Conservation (phyloP, 2,888 invertebrate genomes). For the Drosophila helvetica region DNA sequence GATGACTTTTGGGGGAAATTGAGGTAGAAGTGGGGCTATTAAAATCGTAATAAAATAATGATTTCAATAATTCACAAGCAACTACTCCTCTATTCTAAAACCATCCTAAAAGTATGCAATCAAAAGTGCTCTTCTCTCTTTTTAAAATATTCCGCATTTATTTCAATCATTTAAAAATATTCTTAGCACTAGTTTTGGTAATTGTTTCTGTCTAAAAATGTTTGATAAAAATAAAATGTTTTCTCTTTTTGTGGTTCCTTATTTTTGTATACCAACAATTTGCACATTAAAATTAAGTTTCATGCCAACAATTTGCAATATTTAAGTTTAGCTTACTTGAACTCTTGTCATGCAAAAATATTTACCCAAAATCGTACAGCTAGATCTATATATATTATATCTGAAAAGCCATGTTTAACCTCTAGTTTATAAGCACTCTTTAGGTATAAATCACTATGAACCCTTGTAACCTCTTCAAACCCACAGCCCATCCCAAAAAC, state of each 20-base stretch:
- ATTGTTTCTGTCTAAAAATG: constrained; percentile 22
- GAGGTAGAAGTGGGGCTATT: not conserved
- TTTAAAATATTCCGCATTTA: constrained; percentile 33
- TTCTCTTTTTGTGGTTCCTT: constrained; percentile 19
- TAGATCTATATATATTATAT: not conserved
- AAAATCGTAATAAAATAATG: not conserved
- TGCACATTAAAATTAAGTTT: constrained; percentile 22
- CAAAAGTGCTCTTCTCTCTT: not conserved
- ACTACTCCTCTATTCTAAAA: no score
- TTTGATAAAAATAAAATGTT: constrained; percentile 36
- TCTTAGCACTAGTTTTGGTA: constrained; percentile 11
- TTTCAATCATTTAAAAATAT: constrained; percentile 35
- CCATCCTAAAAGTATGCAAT: not conserved
- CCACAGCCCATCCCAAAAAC: constrained; percentile 21
- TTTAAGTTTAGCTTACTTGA: not conserved
- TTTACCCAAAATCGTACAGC: constrained; percentile 7
- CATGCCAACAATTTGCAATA: constrained; percentile 15
- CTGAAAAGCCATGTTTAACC: constrained; percentile 20
- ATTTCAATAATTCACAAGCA: not conserved
- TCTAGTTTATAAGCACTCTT: constrained; percentile 6
- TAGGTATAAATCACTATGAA: constrained; percentile 34
- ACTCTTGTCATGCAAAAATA: constrained; percentile 29
- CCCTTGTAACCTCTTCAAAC: constrained; percentile 12
- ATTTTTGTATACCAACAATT: constrained; percentile 30
- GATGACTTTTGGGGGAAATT: not conserved